These are phyloP conservation scores for Sinocyclocheilus rhinocerous DNA, from an alignment of 2,113 vertebrate genomes.

Conservation along the genomic window DNA sequence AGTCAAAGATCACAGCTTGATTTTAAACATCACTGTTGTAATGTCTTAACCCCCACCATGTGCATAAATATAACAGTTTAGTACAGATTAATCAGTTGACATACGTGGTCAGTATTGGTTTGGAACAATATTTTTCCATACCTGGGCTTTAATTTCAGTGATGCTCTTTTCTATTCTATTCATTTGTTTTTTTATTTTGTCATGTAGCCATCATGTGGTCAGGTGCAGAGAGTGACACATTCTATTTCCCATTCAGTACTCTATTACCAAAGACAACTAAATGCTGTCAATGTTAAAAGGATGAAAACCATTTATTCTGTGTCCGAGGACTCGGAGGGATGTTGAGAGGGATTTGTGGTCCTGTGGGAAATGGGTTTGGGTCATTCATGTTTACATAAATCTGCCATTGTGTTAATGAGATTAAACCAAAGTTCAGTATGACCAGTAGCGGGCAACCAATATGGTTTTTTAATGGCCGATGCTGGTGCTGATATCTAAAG, in stretches of 20 bases:
- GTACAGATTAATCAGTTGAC: not conserved
- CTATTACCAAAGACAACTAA: not conserved
- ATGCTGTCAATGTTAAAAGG: not conserved
- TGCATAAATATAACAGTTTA: not conserved
- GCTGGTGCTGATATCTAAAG: not conserved
- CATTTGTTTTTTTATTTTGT: not conserved
- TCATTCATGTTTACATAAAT: constrained; percentile 18
- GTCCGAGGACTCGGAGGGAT: not conserved
- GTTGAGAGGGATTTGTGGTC: not conserved
- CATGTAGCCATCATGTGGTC: not conserved
- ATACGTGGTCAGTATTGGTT: not conserved
- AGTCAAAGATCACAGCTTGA: not conserved
- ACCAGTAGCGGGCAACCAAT: not conserved
- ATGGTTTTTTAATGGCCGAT: not conserved
- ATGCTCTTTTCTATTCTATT: too few relatives aligned
- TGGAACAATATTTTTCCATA: too few relatives aligned
- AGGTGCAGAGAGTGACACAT: not conserved
- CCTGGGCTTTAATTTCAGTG: too few relatives aligned
- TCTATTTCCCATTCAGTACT: not conserved
- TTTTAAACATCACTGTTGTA: not conserved
- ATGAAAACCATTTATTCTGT: not conserved
- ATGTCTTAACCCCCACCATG: not conserved
- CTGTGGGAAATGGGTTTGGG: not conserved
- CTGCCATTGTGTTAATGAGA: not conserved
- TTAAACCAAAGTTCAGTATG: not conserved